These are phyloP conservation scores for Cheilosia impressa DNA, from an alignment of 2,888 invertebrate species.

Conservation along the genomic window DNA sequence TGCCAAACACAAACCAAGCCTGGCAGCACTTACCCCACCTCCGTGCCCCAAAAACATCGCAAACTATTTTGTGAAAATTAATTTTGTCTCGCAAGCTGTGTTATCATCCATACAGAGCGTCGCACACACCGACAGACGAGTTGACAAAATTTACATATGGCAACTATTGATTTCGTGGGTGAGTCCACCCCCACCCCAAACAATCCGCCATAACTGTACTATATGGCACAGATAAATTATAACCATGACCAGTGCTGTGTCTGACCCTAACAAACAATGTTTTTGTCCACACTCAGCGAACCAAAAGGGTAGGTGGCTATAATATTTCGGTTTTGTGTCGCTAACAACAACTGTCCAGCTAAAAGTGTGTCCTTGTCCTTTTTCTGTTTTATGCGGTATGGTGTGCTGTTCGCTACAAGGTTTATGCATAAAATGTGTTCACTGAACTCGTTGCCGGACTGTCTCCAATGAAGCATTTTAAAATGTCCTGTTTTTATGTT, in stretches of 20 bases:
- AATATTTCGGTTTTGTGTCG: slow-evolving; percentile 49
- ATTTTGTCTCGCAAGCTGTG: slow-evolving; percentile 55
- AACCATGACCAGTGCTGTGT: slow-evolving; percentile 30
- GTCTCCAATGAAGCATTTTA: slow-evolving; percentile 6
- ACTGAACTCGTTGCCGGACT: background rate
- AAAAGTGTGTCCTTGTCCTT: slow-evolving; percentile 40
- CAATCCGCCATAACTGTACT: slow-evolving; percentile 1
- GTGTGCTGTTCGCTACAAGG: slow-evolving; percentile 12
- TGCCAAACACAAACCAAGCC: background rate
- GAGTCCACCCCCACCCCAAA: background rate
- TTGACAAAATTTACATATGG: slow-evolving; percentile 54
- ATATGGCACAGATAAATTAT: slow-evolving; percentile 24
- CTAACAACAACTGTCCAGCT: slow-evolving; percentile 37
- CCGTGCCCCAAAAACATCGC: background rate
- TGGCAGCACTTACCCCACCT: background rate
- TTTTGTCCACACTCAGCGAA: slow-evolving; percentile 25
- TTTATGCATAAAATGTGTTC: slow-evolving; percentile 16
- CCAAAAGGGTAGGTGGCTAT: slow-evolving; percentile 20
- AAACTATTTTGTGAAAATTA: slow-evolving; percentile 37
- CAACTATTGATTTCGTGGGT: slow-evolving; percentile 37
- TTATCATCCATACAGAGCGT: background rate
- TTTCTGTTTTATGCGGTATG: slow-evolving; percentile 31
- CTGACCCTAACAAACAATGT: slow-evolving; percentile 45
- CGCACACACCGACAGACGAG: slow-evolving; percentile 43
- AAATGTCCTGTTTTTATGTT: slow-evolving; percentile 6